Base-by-base conservation (phyloP, 2,797 vertebrate genomes). In the Myioborus miniatus region DNA sequence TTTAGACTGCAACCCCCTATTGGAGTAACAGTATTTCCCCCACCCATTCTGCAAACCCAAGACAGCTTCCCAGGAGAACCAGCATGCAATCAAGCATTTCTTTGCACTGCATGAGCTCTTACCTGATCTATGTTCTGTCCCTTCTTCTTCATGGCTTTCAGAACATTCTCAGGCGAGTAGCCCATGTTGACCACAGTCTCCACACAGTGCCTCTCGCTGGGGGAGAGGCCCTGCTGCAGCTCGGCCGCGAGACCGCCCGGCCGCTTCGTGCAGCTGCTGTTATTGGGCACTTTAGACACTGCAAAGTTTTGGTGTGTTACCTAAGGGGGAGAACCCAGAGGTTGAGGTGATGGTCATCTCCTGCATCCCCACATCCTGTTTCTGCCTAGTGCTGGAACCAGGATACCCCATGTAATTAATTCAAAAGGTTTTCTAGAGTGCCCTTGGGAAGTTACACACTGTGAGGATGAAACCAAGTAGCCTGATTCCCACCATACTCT, bases 121-220 rank as follows among this genome's bases (percentile, higher is more conserved):
- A 99, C 99, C 98, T 99, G 99, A 94, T 99, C 99, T 95, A 99
- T 98, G 69, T 99, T 99, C 97, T 99, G 98, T 74, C 99, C 99
- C 96, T 99, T 99, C 97, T 98, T 99, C 98, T 99, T 99, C 99
- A 99, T 99, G 97, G 99, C 99, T 97, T 98, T 98, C 81, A 99
- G 95, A 79, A 99, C 99, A 0, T 98, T 98, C 79, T 99, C 99
- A 3, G 99, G 99, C 0, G 99, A 99, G 96, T 99, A 99, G 16
- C 99, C 99, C 99, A 99, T 99, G 96, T 98, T 98, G 93, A 99
- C 98, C n/a, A n/a, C 98, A 0, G 98, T 99, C 97, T 99, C 99
- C 84, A 99, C 97, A 62, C 99, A 99, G 87, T 99, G 98, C 30
- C 98, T 98, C 94, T 99, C 99, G 0, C 98, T 98, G 67, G 98